A percentile compares a stretch with the other conserved stretches of the same genome.
phyloP scores from a whole-genome alignment of 2,113 vertebrate species.

The Australoheros scitulus region DNA sequence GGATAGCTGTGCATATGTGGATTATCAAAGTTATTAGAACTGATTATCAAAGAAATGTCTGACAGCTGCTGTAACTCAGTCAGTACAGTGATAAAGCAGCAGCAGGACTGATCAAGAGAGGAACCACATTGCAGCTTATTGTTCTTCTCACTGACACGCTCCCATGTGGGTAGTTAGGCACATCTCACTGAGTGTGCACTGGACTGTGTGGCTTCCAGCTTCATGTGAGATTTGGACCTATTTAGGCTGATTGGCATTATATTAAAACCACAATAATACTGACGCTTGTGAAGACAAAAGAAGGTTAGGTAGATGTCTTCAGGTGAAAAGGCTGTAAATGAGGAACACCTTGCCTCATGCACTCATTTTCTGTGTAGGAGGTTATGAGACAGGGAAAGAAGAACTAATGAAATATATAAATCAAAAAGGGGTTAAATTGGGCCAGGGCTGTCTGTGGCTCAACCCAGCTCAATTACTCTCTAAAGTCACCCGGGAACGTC shows the following conservation, averaged over 20 bases:
- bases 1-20: no score
- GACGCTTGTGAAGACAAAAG: background rate
- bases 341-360: background rate
- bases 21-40: no score
- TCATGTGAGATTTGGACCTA: background rate
- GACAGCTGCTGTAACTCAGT: slow-evolving; percentile 57
- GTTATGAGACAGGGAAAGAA: slow-evolving; percentile 1
- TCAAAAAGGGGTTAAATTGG: slow-evolving; percentile 2
- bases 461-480: background rate
- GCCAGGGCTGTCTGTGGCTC: background rate
- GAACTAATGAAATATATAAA: slow-evolving; percentile 16
- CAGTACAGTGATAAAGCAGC: slow-evolving; percentile 28
- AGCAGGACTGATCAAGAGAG: slow-evolving; percentile 23
- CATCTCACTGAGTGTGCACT: background rate
- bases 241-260: background rate
- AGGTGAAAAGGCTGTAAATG: background rate
- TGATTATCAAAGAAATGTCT: no score
- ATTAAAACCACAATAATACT: background rate
- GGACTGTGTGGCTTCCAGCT: slow-evolving; percentile 8
- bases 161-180: slow-evolving; percentile 10
- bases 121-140: slow-evolving; percentile 49
- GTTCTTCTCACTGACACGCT: slow-evolving; percentile 37
- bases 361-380: background rate
- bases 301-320: background rate
- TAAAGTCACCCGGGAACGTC: background rate